Conservation (phyloP, 2,888 invertebrate species). For the Cantharis nigra region DNA sequence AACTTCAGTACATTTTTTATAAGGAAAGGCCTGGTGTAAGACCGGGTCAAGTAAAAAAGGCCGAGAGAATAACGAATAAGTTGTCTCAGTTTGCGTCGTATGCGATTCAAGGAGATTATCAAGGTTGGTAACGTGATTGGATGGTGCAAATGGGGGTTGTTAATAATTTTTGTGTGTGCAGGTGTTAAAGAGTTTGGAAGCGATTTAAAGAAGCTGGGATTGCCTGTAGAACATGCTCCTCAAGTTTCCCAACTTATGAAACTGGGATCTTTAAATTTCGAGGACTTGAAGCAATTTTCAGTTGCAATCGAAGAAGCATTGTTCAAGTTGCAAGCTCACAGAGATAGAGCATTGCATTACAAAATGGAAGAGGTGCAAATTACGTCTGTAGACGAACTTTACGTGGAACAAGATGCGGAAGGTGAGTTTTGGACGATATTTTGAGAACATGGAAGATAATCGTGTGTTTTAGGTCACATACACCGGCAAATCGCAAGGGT, state of each 20-base stretch:
- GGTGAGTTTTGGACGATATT: conserved; percentile 55
- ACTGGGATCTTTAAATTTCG: conserved; percentile 86
- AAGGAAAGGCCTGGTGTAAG: conserved; percentile 96
- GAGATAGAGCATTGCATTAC: conserved; percentile 87
- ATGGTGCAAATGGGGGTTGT: not conserved
- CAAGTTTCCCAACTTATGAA: conserved; percentile 96
- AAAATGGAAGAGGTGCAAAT: conserved; percentile 97
- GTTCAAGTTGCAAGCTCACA: conserved; percentile 80
- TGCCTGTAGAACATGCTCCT: conserved; percentile 97
- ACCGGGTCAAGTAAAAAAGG: conserved; percentile 93
- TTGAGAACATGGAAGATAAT: not conserved
- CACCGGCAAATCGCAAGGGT: conserved; percentile 93
- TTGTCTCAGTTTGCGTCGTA: conserved; percentile 92
- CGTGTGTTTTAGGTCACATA: conserved; percentile 58
- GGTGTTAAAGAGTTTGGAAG: conserved; percentile 91
- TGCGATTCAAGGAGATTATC: conserved; percentile 91
- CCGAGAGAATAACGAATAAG: conserved; percentile 88
- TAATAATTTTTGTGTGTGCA: conserved; percentile 6
- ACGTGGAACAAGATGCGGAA: conserved; percentile 84
- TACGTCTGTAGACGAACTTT: conserved; percentile 89
- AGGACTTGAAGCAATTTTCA: conserved; percentile 92
- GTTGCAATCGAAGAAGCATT: conserved; percentile 90
- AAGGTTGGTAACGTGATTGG: conserved; percentile 55
- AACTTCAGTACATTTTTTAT: conserved; percentile 95
- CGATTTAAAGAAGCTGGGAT: conserved; percentile 88